Conservation (phyloP, 2,113 vertebrate species). For the Oriolus oriolus region DNA sequence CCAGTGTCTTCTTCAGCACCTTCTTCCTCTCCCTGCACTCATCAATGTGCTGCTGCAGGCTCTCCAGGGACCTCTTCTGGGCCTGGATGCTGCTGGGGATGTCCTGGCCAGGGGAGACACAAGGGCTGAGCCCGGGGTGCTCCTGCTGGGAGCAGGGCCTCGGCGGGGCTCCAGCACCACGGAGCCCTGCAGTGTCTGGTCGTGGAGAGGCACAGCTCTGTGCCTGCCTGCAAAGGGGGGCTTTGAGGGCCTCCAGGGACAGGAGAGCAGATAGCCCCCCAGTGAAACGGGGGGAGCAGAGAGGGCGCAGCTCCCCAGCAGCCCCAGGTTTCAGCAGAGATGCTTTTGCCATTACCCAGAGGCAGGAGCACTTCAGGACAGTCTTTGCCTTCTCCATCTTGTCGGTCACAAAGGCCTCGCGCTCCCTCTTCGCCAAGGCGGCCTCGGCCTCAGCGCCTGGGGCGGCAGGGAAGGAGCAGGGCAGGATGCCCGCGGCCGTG, state of each 20-base stretch:
- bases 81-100: neutral
- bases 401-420: fast-evolving
- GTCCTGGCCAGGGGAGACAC: neutral
- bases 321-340: neutral
- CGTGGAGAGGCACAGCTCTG: neutral
- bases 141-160: neutral
- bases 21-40: neutral
- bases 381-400: neutral
- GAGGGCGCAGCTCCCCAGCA: neutral
- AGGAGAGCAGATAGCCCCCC: neutral
- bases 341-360: neutral
- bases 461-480: neutral
- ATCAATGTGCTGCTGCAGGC: neutral
- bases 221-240: neutral
- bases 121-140: neutral
- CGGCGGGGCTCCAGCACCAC: fast-evolving
- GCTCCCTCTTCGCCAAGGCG: neutral
- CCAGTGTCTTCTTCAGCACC: neutral
- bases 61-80: neutral
- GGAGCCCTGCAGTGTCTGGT: neutral
- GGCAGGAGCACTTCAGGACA: neutral
- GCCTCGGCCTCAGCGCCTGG: neutral
- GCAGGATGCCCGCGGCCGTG: neutral
- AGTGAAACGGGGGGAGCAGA: neutral
- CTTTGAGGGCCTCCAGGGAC: neutral